Evolutionary conservation across 2,113 vertebrate genomes (phyloP).

Genomic region (Pitta sordida): DNA sequence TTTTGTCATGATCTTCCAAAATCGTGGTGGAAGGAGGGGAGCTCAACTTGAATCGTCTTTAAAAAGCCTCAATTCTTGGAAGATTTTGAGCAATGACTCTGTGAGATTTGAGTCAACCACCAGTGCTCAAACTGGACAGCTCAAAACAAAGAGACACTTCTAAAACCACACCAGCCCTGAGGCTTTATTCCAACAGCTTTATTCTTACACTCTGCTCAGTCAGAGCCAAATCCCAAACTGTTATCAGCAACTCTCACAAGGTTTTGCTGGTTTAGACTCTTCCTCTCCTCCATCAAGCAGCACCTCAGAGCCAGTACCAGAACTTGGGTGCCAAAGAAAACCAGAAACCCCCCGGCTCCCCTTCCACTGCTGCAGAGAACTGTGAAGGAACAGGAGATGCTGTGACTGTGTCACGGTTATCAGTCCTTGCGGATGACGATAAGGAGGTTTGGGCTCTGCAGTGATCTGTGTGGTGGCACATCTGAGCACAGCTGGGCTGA

Average conservation of each 20-base stretch:
- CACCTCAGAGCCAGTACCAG: neutral
- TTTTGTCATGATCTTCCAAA: neutral
- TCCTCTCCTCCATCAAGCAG: neutral
- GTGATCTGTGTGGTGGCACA: neutral
- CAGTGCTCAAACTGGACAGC: neutral
- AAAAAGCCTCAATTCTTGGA: neutral
- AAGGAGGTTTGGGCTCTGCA: neutral
- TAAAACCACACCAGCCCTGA: neutral
- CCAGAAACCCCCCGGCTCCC: neutral
- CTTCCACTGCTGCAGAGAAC: neutral
- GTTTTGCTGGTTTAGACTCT: neutral
- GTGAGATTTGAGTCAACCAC: neutral
- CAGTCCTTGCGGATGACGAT: neutral
- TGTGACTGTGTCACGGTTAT: neutral
- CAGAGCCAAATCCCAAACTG: neutral
- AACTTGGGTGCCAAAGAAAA: neutral
- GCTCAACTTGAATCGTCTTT: neutral
- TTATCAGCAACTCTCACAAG: neutral
- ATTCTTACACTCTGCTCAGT: fast-evolving
- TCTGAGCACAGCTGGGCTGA: neutral
- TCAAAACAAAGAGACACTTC: neutral
- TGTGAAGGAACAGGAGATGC: fast-evolving
- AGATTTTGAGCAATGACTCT: neutral
- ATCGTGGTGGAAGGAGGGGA: fast-evolving
- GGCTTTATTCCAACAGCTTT: neutral